A percentile compares a stretch with the other conserved stretches of the same genome.
Evolutionary conservation across 1,140 invertebrate genomes (phyloP).

Genomic region (Trypoxylus dichotomus): DNA sequence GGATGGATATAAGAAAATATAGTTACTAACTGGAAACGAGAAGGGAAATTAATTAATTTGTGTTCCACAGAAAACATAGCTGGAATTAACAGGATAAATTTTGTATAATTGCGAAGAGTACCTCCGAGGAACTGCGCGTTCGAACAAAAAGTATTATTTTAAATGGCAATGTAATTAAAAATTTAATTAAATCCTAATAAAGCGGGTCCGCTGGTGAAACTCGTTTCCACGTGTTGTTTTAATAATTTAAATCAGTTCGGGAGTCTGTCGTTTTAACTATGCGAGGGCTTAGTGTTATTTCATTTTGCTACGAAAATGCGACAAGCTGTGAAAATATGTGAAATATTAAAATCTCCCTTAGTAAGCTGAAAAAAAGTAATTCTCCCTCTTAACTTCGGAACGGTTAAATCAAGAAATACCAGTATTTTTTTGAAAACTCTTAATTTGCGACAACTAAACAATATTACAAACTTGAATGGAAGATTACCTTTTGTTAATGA

Average conservation of each 20-base stretch:
- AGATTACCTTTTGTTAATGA: no score
- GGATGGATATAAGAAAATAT: neutral
- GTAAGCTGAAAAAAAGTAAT: no score
- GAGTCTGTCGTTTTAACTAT: neutral
- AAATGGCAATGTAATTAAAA: neutral
- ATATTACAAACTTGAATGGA: no score
- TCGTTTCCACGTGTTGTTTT: neutral
- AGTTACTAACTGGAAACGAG: neutral
- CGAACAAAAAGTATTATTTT: conserved; percentile 6
- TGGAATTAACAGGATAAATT: neutral
- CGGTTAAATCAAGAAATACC: no score
- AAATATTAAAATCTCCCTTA: no score
- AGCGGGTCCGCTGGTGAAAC: neutral
- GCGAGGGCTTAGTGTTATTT: no score
- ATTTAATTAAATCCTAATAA: conserved; percentile 12
- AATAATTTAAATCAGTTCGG: neutral
- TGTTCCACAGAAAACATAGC: neutral
- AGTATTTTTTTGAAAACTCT: no score
- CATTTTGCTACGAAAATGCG: no score
- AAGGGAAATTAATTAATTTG: conserved; percentile 14
- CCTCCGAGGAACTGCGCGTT: neutral
- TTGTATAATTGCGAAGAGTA: neutral
- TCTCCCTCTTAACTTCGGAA: no score
- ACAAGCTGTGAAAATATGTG: no score
- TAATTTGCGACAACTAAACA: no score